phyloP scores from a whole-genome alignment of 2,888 invertebrate species.

The Pollenia amentaria region DNA sequence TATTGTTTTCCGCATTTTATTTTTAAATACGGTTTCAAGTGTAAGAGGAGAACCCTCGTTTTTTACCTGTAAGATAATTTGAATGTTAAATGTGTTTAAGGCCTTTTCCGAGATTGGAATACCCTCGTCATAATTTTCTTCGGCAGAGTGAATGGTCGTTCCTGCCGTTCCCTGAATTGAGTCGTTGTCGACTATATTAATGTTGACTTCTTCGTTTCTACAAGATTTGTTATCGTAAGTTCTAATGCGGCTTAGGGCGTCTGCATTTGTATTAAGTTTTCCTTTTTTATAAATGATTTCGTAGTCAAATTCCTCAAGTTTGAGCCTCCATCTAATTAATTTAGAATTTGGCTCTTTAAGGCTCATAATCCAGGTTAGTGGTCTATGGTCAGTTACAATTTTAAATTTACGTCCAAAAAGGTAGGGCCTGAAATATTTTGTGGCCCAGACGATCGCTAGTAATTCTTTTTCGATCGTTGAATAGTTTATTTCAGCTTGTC shows the following conservation, averaged over 20 bases:
- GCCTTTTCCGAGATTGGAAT: slow-evolving; percentile 75
- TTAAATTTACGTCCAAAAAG: neutral
- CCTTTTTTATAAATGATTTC: slow-evolving; percentile 76
- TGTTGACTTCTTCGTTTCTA: slow-evolving; percentile 20
- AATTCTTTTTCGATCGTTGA: too few relatives aligned
- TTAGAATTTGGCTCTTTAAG: slow-evolving; percentile 1
- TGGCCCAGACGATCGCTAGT: too few relatives aligned
- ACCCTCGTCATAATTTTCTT: slow-evolving; percentile 70
- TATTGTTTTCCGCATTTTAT: slow-evolving; percentile 67
- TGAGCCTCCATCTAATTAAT: slow-evolving; percentile 29
- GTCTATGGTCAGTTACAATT: slow-evolving; percentile 22
- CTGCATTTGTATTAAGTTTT: slow-evolving; percentile 69
- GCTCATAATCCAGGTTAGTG: slow-evolving; percentile 10
- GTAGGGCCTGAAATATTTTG: too few relatives aligned
- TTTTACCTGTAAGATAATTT: slow-evolving; percentile 67
- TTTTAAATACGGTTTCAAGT: slow-evolving; percentile 64
- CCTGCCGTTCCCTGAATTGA: slow-evolving; percentile 45
- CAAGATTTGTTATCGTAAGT: neutral
- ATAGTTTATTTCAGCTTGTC: too few relatives aligned
- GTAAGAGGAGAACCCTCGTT: slow-evolving; percentile 47
- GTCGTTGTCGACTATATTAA: slow-evolving; percentile 56
- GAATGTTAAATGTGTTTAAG: slow-evolving; percentile 73
- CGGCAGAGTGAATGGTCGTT: slow-evolving; percentile 66
- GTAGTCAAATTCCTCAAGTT: slow-evolving; percentile 71
- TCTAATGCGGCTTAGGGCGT: slow-evolving; percentile 72